A percentile compares a stretch with the other conserved stretches of the same genome.
phyloP scores from a whole-genome alignment of 2,113 vertebrate species.

The Tyrannus savana region DNA sequence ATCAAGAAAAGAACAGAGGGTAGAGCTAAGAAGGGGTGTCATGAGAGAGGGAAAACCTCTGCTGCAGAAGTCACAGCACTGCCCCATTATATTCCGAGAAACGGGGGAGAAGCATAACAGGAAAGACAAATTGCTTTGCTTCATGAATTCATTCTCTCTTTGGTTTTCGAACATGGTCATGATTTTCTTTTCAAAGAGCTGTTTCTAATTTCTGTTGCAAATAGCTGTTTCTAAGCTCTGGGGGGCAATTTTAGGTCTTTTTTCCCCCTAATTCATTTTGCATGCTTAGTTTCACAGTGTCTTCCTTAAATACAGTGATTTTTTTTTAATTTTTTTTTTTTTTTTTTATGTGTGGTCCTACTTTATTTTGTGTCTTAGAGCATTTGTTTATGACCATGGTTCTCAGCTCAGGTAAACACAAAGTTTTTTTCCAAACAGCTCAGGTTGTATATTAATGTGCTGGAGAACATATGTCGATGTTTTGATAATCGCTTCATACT shows the following conservation, averaged over 20 bases:
- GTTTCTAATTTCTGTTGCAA: neutral
- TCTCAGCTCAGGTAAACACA: neutral
- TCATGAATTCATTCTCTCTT: neutral
- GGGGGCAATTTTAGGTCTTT: neutral
- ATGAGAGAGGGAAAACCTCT: neutral
- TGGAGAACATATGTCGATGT: neutral
- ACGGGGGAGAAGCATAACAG: neutral
- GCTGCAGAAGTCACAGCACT: neutral
- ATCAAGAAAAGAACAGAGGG: neutral
- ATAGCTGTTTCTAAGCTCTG: neutral
- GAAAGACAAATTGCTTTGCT: neutral
- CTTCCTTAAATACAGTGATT: neutral
- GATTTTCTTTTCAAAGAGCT: neutral
- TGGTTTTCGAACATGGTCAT: neutral
- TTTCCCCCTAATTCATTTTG: neutral
- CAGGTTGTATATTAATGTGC: neutral
- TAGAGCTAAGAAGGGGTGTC: neutral
- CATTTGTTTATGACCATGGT: neutral
- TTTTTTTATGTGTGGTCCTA: neutral
- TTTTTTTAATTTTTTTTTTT: neutral
- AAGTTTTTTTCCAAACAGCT: neutral
- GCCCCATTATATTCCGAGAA: neutral
- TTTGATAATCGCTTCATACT: neutral
- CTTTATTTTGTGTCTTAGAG: neutral
- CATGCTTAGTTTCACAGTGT: neutral